These are phyloP conservation scores for Drosophila auraria DNA, from an alignment of 1,140 invertebrate genomes.

Conservation along the genomic window DNA sequence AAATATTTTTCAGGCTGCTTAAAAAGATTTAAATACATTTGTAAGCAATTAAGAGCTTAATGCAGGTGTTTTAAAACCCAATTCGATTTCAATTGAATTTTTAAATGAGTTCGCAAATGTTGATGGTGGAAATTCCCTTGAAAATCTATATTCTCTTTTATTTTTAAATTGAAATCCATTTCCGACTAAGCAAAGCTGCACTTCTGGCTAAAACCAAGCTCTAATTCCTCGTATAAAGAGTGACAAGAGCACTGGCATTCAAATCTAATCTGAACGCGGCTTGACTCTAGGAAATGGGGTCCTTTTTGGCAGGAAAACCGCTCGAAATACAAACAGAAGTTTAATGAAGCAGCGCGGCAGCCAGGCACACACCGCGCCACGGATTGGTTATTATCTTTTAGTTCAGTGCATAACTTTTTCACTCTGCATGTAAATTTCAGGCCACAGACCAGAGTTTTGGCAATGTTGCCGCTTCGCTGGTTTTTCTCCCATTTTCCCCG, in stretches of 20 bases:
- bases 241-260: neutral
- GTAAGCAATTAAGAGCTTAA: too few species aligned
- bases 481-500: neutral
- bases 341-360: constrained; percentile 60
- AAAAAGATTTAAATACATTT: too few species aligned
- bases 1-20: too few species aligned
- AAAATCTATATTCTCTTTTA: too few species aligned
- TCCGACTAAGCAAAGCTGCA: too few species aligned
- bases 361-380: constrained; percentile 46
- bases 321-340: constrained; percentile 59
- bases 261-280: neutral
- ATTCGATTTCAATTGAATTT: too few species aligned
- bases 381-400: constrained; percentile 81
- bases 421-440: constrained; percentile 78
- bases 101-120: neutral
- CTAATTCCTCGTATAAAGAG: neutral
- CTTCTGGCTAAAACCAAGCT: too few species aligned
- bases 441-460: constrained; percentile 36
- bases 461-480: constrained; percentile 24
- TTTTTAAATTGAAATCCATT: neutral
- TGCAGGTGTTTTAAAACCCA: too few species aligned
- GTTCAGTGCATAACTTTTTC: constrained; percentile 79
- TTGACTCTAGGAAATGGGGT: constrained; percentile 9
- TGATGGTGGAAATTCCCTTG: neutral
- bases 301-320: constrained; percentile 28